Conservation (phyloP, 1,140 invertebrate genomes). For the Drosophila kanapiae region DNA sequence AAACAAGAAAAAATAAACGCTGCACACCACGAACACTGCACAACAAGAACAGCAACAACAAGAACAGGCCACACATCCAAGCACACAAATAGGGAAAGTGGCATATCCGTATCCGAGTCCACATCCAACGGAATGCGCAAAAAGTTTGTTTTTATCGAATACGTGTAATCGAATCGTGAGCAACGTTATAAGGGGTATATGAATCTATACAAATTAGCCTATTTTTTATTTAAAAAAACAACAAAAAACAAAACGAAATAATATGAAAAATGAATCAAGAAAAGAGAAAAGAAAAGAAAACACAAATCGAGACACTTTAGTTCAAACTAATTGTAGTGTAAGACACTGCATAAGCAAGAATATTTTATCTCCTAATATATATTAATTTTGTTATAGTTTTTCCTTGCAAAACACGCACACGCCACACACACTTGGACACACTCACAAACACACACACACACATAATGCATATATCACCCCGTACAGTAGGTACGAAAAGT, state of each 20-base stretch:
- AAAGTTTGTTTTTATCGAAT: conserved; percentile 80
- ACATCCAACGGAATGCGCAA: conserved; percentile 64
- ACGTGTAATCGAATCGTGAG: conserved; percentile 74
- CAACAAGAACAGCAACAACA: conserved; percentile 45
- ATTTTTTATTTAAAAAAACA: conserved; percentile 67
- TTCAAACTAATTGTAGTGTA: conserved; percentile 82
- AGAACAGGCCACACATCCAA: conserved; percentile 48
- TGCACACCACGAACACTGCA: conserved; percentile 37
- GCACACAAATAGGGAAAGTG: conserved; percentile 21
- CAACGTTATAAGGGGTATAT: conserved; percentile 63
- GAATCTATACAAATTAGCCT: conserved; percentile 77
- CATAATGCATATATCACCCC: conserved; percentile 35
- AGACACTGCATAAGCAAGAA: conserved; percentile 83
- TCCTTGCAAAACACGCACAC: conserved; percentile 54
- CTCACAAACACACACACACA: conserved; percentile 30
- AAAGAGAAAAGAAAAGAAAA: conserved; percentile 27
- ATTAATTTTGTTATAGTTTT: conserved; percentile 82
- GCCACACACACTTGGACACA: conserved; percentile 21
- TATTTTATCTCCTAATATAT: conserved; percentile 78
- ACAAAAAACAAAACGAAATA: conserved; percentile 36
- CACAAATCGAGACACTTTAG: conserved; percentile 80
- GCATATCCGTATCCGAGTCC: conserved; percentile 43
- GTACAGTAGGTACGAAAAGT: conserved; percentile 65
- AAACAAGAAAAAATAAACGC: conserved; percentile 92
- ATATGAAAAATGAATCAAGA: conserved; percentile 25